Evolutionary conservation across 2,797 vertebrate species (phyloP), one percentile per base, ranked within the genome.

Genomic region (Anniella stebbinsi): DNA sequence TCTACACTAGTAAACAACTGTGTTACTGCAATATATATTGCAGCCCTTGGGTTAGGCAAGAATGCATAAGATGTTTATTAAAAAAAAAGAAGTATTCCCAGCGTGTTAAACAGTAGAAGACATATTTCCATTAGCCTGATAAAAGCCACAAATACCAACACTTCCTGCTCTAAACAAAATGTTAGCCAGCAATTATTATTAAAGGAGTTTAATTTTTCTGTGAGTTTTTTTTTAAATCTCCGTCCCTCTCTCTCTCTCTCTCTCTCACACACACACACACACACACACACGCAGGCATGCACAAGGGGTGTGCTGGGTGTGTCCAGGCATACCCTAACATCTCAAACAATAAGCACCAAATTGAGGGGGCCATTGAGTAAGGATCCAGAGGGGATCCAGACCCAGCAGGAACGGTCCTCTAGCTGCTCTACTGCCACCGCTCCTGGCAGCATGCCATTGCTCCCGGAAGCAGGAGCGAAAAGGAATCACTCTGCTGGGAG

Each of bases 11-110:
- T 92, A 95, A 96, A 95, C 94, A 95, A 91, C 88, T 92, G 89
- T 87, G 92, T 95, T 92, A 95, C 94, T 95, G 86, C 93, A 95
- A 95, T 95, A 94, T 90, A 93, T 95, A 96, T 94, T 96, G 89
- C 93, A 95, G 94, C 57, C 92, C 70, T 88, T 89, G 63, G 90
- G 77, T 93, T 92, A 95, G 93, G 94, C 93, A 94, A 95, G 92
- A 94, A 93, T 86, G 91, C 88, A 94, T 94, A 94, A 81, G 86
- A 86, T 51, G 78, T 94, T 93, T 78, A 30, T 86, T 75, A 12
- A 36, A 90, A 25, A 92, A 90, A 95, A 95, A n/a, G n/a, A n/a
- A 48, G 23, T 60, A 91, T 81, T 91, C 77, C 51, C 33, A 63
- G 92, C 80, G 90, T 90, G 92, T 91, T 90, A 90, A 89, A 95